Evolutionary conservation across 2,888 invertebrate genomes (phyloP).

Genomic region (Drosophila eohydei): DNA sequence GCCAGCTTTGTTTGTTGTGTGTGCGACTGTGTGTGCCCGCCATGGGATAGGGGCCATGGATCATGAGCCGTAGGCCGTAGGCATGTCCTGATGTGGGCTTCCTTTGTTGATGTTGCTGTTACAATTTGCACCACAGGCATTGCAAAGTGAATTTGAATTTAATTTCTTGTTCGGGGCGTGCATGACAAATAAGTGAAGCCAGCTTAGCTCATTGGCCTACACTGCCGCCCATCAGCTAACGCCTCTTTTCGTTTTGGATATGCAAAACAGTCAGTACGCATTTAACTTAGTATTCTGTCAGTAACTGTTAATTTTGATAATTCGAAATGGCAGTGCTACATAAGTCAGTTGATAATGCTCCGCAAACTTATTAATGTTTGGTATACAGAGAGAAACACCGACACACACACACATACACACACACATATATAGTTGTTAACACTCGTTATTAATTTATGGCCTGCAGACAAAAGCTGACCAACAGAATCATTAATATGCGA

Average conservation of each 20-base stretch:
- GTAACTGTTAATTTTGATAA: conserved; percentile 32
- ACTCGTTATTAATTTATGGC: conserved; percentile 64
- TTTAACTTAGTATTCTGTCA: conserved; percentile 13
- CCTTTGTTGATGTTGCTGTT: conserved; percentile 41
- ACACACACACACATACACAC: conserved; percentile 3
- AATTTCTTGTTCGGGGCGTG: conserved; percentile 56
- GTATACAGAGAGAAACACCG: conserved; percentile 53
- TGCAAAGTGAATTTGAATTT: conserved; percentile 63
- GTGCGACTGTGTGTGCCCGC: not conserved
- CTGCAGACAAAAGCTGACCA: conserved; percentile 55
- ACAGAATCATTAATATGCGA: conserved; percentile 62
- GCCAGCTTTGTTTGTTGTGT: conserved; percentile 4
- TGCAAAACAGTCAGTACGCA: conserved; percentile 28
- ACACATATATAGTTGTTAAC: not conserved
- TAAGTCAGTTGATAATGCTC: conserved; percentile 42
- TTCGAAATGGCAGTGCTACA: conserved; percentile 23
- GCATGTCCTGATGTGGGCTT: conserved; percentile 8
- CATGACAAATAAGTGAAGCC: conserved; percentile 54
- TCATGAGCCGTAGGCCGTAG: not conserved
- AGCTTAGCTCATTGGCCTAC: conserved; percentile 23
- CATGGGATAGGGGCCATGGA: not conserved
- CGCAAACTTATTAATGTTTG: conserved; percentile 58
- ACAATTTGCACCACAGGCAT: conserved; percentile 56
- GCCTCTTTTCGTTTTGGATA: conserved; percentile 29
- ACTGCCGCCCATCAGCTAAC: conserved; percentile 5